Evolutionary conservation across 2,113 vertebrate genomes (phyloP).

Genomic region (Pseudonaja textilis): DNA sequence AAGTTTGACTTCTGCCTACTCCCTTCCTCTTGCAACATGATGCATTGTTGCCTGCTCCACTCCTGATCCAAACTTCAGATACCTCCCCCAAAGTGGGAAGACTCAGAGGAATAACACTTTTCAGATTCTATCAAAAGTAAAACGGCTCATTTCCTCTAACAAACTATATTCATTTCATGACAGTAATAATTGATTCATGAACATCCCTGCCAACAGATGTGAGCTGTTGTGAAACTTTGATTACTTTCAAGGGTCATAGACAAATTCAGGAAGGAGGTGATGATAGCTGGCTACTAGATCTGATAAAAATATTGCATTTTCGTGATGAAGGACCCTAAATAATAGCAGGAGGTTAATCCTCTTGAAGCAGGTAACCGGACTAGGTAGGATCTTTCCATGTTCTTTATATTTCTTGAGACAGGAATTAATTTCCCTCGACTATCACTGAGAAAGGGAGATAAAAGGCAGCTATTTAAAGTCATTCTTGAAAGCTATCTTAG

Average conservation of each 20-base stretch:
- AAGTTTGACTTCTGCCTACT: neutral
- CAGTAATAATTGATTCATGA: neutral
- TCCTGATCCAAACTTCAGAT: neutral
- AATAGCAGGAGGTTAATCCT: too few relatives aligned
- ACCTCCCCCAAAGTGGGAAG: neutral
- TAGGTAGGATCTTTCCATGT: neutral
- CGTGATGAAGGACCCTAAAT: neutral
- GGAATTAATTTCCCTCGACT: neutral
- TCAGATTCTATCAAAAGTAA: neutral
- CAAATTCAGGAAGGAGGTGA: neutral
- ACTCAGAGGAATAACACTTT: neutral
- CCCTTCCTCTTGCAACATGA: neutral
- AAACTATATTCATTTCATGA: neutral
- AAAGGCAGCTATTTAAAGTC: neutral
- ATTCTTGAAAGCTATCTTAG: neutral
- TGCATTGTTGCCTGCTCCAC: neutral
- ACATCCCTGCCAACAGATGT: neutral
- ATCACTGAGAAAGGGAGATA: too few relatives aligned
- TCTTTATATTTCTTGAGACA: neutral
- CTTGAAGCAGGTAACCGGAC: neutral
- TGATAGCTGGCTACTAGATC: too few relatives aligned
- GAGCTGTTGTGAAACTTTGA: neutral
- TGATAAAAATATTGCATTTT: neutral
- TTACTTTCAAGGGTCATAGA: neutral
- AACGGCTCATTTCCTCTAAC: neutral